Evolutionary conservation across 1,140 invertebrate species (phyloP), one percentile per base, ranked within the genome.

Genomic region (Nomia melanderi): DNA sequence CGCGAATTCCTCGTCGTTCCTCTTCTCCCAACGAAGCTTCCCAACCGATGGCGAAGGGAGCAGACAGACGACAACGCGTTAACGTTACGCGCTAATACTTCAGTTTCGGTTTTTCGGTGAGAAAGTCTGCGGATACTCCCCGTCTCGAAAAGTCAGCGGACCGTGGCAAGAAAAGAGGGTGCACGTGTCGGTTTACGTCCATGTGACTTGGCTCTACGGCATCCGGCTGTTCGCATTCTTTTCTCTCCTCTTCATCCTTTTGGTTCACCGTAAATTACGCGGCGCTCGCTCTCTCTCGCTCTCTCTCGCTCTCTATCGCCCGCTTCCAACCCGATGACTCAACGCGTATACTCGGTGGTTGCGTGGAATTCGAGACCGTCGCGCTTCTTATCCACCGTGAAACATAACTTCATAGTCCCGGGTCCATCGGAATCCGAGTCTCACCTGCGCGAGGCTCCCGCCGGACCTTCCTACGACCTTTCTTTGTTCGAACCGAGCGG

Each of bases 201-300:
- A 86, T 83, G 87, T 86, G 84, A 88, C 83, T 83, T 79, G 80
- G 73, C 79, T 83, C 81, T 64, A 76, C 79, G 86, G 87, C 80
- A 88, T 88, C 86, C 86, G 81, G 83, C 84, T 86, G 86, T 80
- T 81, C 79, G 84, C 88, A 89, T 88, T 89, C 87, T 86, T 89
- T 89, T 83, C 83, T 77, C 78, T 84, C 77, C 54, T 83, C 63
- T 75, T 84, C 81, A 85, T 73, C 81, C 81, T 74, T 88, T 84
- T 81, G 65, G 80, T 82, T 63, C 74, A 75, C 78, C 77, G 72
- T 87, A 88, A 82, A 86, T 86, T 84, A 85, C 79, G 75, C 78
- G 47, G 33, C 33, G 65, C n/a, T n/a, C n/a, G n/a, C n/a, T n/a
- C n/a, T n/a, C n/a, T n/a, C n/a, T n/a, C n/a, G n/a, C n/a, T n/a